phyloP scores from a whole-genome alignment of 2,797 vertebrate species.

The Acanthornis magna region DNA sequence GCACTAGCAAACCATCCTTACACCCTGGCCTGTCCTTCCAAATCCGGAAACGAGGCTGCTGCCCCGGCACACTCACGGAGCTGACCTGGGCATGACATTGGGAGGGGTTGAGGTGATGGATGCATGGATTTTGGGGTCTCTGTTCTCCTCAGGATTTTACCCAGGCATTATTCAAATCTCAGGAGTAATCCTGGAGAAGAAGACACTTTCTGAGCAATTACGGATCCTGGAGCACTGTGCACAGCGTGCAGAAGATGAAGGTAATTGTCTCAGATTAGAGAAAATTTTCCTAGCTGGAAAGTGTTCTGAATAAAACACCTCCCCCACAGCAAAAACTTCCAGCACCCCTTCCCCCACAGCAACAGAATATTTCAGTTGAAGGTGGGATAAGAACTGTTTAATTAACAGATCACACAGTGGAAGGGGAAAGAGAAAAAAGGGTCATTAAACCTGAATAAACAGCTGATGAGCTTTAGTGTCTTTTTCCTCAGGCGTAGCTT shows the following conservation, averaged over 20 bases:
- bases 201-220: neutral
- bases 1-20: neutral
- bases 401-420: no score
- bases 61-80: accelerated
- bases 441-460: no score
- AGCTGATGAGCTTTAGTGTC: no score
- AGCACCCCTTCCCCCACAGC: no score
- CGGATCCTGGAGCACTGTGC: neutral
- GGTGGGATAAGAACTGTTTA: no score
- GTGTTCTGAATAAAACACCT: no score
- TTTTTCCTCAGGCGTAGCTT: no score
- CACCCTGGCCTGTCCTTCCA: neutral
- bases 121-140: neutral
- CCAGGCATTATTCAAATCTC: accelerated
- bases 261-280: no score
- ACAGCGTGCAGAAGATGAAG: accelerated
- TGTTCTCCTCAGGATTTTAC: neutral
- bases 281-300: no score
- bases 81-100: neutral
- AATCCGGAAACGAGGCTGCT: neutral
- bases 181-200: neutral
- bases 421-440: no score
- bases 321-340: no score
- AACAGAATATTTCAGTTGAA: no score
- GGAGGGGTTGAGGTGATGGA: neutral